Conservation (phyloP, 2,113 vertebrate species). For the Otolemur garnettii region DNA sequence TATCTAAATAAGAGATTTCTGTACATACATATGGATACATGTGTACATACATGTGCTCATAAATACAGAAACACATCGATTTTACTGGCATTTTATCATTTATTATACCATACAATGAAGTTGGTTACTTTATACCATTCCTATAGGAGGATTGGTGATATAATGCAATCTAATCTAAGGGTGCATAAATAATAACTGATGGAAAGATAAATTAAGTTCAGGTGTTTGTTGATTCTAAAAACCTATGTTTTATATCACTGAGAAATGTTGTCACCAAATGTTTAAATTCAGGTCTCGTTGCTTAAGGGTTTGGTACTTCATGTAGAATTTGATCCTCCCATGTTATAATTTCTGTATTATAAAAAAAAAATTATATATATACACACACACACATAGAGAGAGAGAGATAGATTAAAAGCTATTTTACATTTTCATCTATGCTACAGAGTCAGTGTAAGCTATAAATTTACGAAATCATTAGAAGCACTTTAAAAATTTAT, state of each 20-base stretch:
- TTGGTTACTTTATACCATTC: not conserved
- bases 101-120: not conserved
- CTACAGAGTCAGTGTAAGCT: not conserved
- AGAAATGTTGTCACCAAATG: not conserved
- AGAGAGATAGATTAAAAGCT: not conserved
- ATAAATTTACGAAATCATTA: not conserved
- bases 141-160: not conserved
- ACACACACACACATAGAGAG: no score
- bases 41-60: not conserved
- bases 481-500: not conserved
- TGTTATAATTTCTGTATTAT: not conserved
- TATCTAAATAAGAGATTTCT: not conserved
- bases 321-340: not conserved
- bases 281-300: not conserved
- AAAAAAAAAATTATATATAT: not conserved
- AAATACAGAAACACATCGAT: not conserved
- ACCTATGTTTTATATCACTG: not conserved
- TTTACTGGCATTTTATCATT: not conserved
- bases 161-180: not conserved
- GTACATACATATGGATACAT: not conserved
- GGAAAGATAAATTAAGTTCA: not conserved
- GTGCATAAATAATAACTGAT: not conserved
- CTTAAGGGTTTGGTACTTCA: not conserved
- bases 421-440: not conserved
- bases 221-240: not conserved